Evolutionary conservation across 2,888 invertebrate genomes (phyloP).

Genomic region (Folsomia manolachei): DNA sequence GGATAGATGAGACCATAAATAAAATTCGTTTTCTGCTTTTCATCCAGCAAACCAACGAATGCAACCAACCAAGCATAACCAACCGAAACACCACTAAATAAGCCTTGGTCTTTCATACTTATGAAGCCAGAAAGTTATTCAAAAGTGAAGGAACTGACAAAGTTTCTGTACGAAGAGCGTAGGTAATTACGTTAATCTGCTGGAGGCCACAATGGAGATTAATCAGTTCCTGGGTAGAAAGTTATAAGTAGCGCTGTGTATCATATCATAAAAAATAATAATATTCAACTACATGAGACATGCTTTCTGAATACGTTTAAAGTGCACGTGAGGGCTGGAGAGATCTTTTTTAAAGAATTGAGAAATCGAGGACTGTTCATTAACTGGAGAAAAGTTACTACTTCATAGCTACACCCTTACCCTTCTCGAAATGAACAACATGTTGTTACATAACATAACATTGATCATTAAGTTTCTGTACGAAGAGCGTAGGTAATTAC

Average conservation of each 20-base stretch:
- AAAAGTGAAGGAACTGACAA: not conserved
- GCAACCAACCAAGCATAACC: too few relatives aligned
- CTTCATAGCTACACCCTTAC: not conserved
- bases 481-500: constrained; percentile 44
- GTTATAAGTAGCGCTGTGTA: not conserved
- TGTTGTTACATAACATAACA: not conserved
- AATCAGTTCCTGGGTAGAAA: not conserved
- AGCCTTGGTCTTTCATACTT: too few relatives aligned
- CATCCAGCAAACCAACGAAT: too few relatives aligned
- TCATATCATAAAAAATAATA: not conserved
- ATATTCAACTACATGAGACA: too few relatives aligned
- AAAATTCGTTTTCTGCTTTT: too few relatives aligned
- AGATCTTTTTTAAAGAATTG: not conserved
- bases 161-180: too few relatives aligned
- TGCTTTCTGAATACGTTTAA: too few relatives aligned
- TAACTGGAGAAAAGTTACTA: not conserved
- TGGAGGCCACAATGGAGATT: constrained; percentile 22
- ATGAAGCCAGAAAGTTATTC: not conserved
- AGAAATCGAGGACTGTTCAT: not conserved
- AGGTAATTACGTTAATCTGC: constrained; percentile 26
- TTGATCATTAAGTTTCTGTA: too few relatives aligned
- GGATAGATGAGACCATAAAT: too few relatives aligned
- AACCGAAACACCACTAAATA: too few relatives aligned
- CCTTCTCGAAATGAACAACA: not conserved
- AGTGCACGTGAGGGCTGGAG: not conserved